A percentile compares a stretch with the other conserved stretches of the same genome.
These are phyloP conservation scores for Drosophila buzzatii DNA, from an alignment of 2,888 invertebrate species.

Conservation along the genomic window DNA sequence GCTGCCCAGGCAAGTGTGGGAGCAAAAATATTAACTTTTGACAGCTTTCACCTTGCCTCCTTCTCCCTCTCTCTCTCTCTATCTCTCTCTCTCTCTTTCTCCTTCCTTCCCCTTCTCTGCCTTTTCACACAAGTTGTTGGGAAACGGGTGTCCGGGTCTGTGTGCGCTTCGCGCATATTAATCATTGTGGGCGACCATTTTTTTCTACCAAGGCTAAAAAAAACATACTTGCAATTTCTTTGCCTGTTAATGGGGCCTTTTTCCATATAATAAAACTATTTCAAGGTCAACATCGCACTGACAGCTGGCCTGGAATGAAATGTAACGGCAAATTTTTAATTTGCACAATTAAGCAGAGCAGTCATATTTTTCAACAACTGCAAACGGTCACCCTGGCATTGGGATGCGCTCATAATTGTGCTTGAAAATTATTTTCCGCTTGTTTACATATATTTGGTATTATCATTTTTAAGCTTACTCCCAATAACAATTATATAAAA, in stretches of 20 bases:
- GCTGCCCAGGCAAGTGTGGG: slow-evolving; percentile 35
- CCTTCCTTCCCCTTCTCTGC: too few species aligned
- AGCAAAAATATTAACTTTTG: slow-evolving; percentile 72
- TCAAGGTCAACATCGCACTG: slow-evolving; percentile 46
- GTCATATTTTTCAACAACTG: not conserved
- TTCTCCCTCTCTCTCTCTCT: not conserved
- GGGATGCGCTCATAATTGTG: not conserved
- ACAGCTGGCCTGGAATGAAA: slow-evolving; percentile 48
- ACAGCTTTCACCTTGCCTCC: slow-evolving; percentile 26
- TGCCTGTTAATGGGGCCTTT: slow-evolving; percentile 41
- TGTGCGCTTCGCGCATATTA: slow-evolving; percentile 70
- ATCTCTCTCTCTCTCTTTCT: too few species aligned
- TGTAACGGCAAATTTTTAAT: slow-evolving; percentile 40
- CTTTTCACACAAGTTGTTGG: not conserved
- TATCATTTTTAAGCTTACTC: not conserved
- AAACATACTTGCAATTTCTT: slow-evolving; percentile 51
- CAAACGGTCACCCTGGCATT: slow-evolving; percentile 3
- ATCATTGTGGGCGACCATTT: slow-evolving; percentile 63
- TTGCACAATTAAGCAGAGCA: slow-evolving; percentile 32
- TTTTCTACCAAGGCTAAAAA: slow-evolving; percentile 50
- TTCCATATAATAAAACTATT: slow-evolving; percentile 29
- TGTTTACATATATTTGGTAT: not conserved
- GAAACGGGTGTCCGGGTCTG: slow-evolving; percentile 3
- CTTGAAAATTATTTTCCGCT: not conserved
- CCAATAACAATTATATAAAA: not conserved